A percentile compares a stretch with the other conserved stretches of the same genome.
Evolutionary conservation across 2,888 invertebrate species (phyloP).

Genomic region (Archips crataeganus): DNA sequence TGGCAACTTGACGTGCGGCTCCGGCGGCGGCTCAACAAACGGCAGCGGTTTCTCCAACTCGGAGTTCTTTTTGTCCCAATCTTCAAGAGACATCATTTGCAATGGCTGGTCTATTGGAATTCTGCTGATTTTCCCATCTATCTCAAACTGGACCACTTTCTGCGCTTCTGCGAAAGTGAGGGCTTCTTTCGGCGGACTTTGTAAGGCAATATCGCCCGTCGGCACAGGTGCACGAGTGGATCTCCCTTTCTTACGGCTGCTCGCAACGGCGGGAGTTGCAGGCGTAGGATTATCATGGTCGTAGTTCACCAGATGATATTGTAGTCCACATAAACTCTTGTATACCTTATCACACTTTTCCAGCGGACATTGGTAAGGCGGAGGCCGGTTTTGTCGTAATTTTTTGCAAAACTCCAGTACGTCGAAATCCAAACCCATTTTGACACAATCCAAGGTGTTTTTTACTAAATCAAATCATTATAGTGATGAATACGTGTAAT

Average conservation of each 20-base stretch:
- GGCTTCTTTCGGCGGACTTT: slow-evolving; percentile 87
- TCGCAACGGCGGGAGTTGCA: slow-evolving; percentile 86
- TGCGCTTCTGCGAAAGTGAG: slow-evolving; percentile 94
- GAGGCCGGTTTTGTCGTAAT: slow-evolving; percentile 91
- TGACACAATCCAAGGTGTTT: slow-evolving; percentile 45
- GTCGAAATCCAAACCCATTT: slow-evolving; percentile 94
- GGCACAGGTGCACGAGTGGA: slow-evolving; percentile 86
- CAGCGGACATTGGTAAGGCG: slow-evolving; percentile 95
- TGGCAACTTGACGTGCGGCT: slow-evolving; percentile 79
- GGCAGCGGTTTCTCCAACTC: slow-evolving; percentile 78
- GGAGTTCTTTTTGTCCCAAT: slow-evolving; percentile 84
- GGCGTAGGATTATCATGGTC: slow-evolving; percentile 93
- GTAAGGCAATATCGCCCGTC: slow-evolving; percentile 83
- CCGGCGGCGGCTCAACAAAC: slow-evolving; percentile 72
- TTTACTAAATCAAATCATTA: slow-evolving; percentile 31
- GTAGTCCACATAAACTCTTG: slow-evolving; percentile 94
- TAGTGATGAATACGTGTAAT: not conserved
- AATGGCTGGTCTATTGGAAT: slow-evolving; percentile 88
- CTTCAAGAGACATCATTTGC: slow-evolving; percentile 89
- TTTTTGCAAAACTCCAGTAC: slow-evolving; percentile 94
- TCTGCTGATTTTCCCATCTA: slow-evolving; percentile 92
- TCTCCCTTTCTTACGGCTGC: slow-evolving; percentile 87
- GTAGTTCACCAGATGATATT: slow-evolving; percentile 94
- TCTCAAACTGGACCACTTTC: slow-evolving; percentile 94
- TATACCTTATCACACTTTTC: slow-evolving; percentile 94